Conservation (phyloP, 2,888 invertebrate species). For the Cephus pygmeus region DNA sequence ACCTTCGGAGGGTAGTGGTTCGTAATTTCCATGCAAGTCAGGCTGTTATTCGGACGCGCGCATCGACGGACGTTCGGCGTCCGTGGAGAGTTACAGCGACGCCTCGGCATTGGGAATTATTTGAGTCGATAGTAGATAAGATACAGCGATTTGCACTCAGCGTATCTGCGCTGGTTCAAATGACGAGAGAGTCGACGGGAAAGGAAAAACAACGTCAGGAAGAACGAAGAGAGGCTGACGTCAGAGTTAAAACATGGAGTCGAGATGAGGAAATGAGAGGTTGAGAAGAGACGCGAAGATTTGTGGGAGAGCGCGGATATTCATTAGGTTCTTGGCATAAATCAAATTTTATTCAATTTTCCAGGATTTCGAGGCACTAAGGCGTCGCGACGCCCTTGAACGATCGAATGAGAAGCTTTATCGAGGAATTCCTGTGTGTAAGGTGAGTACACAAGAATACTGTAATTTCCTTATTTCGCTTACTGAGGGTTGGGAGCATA, state of each 20-base stretch:
- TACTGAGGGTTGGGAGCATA: neutral
- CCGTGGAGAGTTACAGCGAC: neutral
- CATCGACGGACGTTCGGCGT: neutral
- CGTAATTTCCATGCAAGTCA: neutral
- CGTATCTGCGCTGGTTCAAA: slow-evolving; percentile 29
- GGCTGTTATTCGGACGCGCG: no score
- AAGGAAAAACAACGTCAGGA: neutral
- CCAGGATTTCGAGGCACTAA: slow-evolving; percentile 16
- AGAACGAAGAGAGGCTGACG: neutral
- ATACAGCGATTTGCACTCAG: slow-evolving; percentile 25
- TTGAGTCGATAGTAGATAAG: slow-evolving; percentile 43
- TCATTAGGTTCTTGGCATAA: slow-evolving; percentile 27
- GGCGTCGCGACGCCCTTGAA: neutral
- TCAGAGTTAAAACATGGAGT: neutral
- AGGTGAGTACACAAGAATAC: neutral
- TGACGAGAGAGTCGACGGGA: slow-evolving; percentile 9
- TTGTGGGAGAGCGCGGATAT: slow-evolving; percentile 25
- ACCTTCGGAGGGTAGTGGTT: neutral
- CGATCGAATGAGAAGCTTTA: neutral
- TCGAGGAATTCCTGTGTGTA: neutral
- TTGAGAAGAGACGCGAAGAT: slow-evolving; percentile 12
- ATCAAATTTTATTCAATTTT: slow-evolving; percentile 33
- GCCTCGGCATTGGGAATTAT: slow-evolving; percentile 30
- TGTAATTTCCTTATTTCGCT: neutral
- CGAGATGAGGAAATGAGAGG: neutral